phyloP scores from a whole-genome alignment of 2,888 invertebrate species.

The Ormyrus thymus region DNA sequence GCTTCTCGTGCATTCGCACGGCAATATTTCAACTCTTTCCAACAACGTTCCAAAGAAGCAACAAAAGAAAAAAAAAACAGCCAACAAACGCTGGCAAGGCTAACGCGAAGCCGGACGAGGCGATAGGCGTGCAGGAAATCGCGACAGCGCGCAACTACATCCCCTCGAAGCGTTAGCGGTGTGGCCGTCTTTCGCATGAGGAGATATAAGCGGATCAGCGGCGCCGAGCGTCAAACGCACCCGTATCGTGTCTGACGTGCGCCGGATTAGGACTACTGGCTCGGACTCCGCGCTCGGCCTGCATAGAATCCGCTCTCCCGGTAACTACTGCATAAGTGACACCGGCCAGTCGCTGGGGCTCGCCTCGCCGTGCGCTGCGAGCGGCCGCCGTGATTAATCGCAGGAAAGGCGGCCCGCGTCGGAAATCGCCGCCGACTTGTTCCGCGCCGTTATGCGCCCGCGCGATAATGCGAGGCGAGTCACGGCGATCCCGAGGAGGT shows the following conservation, averaged over 20 bases:
- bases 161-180: too few species aligned
- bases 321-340: slow-evolving; percentile 25
- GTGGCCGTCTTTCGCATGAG: background rate
- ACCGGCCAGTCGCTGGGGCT: background rate
- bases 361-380: too few species aligned
- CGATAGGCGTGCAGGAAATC: background rate
- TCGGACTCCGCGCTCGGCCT: background rate
- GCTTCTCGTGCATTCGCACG: too few species aligned
- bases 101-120: background rate
- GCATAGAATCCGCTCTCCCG: background rate
- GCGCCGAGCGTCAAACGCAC: slow-evolving; percentile 35
- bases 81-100: background rate
- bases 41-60: background rate
- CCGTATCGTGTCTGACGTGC: slow-evolving; percentile 45
- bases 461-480: background rate
- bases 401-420: background rate
- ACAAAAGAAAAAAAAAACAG: background rate
- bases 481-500: too few species aligned
- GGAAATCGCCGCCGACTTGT: background rate
- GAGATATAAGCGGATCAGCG: slow-evolving; percentile 32
- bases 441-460: slow-evolving; percentile 12
- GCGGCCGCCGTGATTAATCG: slow-evolving; percentile 29
- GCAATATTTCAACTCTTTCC: too few species aligned
- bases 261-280: slow-evolving; percentile 46
- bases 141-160: too few species aligned